phyloP scores from a whole-genome alignment of 2,888 invertebrate species.

The Leucophenga maculata region DNA sequence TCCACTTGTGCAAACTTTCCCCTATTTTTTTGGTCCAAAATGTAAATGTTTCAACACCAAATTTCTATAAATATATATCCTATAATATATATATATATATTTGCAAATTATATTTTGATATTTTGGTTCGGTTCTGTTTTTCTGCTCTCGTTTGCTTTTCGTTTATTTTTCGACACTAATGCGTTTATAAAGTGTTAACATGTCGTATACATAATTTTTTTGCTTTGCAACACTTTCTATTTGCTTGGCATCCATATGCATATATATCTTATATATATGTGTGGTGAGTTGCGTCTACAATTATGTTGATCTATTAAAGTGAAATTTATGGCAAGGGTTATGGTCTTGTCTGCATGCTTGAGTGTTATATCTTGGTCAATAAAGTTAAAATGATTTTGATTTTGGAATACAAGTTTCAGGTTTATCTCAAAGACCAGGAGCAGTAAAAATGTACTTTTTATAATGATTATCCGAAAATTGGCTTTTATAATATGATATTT shows the following conservation, averaged over 20 bases:
- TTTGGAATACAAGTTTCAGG: no score
- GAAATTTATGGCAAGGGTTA: neutral
- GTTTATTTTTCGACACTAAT: slow-evolving; percentile 45
- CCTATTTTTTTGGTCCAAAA: slow-evolving; percentile 1
- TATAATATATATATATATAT: no score
- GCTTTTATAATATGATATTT: no score
- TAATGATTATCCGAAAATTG: no score
- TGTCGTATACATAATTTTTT: slow-evolving; percentile 50
- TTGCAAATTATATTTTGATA: slow-evolving; percentile 58
- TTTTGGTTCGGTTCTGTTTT: slow-evolving; percentile 9
- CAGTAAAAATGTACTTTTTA: no score
- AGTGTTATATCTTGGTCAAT: neutral
- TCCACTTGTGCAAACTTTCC: neutral
- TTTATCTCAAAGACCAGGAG: no score
- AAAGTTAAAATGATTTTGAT: neutral
- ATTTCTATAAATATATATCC: slow-evolving; percentile 1
- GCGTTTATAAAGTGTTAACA: slow-evolving; percentile 64
- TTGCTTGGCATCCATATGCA: neutral
- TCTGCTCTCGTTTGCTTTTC: neutral
- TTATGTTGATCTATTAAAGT: slow-evolving; percentile 2
- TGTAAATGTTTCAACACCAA: neutral
- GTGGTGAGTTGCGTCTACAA: neutral
- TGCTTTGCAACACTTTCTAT: neutral
- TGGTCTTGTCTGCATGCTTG: neutral
- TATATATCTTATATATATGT: no score